Percentiles rank a stretch among this genome's conserved stretches.
These are phyloP conservation scores for Rhagonycha fulva DNA, from an alignment of 2,888 invertebrate species.

Conservation along the genomic window DNA sequence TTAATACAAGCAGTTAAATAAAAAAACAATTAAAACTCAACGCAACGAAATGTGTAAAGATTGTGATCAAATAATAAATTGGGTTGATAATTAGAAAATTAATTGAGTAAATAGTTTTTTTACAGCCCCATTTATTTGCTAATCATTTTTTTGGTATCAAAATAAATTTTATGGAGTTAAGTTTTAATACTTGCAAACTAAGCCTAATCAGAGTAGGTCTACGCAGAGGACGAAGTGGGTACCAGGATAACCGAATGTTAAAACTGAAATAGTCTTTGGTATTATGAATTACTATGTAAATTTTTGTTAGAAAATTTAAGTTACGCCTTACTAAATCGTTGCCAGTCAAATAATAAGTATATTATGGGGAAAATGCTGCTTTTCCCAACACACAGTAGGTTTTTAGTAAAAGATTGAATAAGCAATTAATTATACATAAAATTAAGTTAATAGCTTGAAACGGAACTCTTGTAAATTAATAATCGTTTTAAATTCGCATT, in stretches of 20 bases:
- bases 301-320: neutral
- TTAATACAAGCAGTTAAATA: neutral
- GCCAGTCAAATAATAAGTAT: neutral
- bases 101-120: neutral
- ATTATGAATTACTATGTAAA: neutral
- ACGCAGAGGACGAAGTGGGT: neutral
- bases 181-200: neutral
- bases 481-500: neutral
- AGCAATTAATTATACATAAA: neutral
- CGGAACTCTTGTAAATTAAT: neutral
- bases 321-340: neutral
- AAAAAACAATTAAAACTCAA: neutral
- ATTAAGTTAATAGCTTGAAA: neutral
- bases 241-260: neutral
- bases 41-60: neutral
- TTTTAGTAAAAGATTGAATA: neutral
- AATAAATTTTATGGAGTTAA: neutral
- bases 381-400: neutral
- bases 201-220: too few species aligned
- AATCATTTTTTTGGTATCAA: neutral
- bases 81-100: neutral
- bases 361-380: neutral
- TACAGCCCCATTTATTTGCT: neutral
- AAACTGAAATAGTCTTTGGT: neutral
- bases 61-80: neutral